Evolutionary conservation across 2,888 invertebrate species (phyloP), one percentile per base, ranked within the genome.

Genomic region (Drosophila meridiana): DNA sequence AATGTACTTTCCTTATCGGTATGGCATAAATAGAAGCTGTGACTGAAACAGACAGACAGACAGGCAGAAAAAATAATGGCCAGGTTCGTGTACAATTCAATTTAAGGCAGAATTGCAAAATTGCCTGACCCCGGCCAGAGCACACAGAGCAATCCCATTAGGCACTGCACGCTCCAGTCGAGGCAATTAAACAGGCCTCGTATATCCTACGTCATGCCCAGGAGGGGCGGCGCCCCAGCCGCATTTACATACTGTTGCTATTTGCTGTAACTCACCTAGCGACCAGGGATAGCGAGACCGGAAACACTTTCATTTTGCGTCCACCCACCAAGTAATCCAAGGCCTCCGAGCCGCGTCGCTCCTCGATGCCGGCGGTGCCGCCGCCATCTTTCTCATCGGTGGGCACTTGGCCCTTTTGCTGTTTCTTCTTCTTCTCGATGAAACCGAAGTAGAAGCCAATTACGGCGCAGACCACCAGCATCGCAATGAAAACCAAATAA

Each of bases 371-470:
- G 28, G 65, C 85, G 47, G 60, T 69, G 20, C 78, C 86, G n/a
- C 65, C 73, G 4, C 57, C 83, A 34, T 81, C 75, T 36, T 79
- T 77, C 20, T 85, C 85, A 65, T 75, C 76, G 38, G 66, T 66
- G 55, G 68, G 48, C 73, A 82, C 55, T 71, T 67, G 59, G 52
- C 42, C 63, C 48, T 71, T 71, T 58, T 73, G 34, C 38, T 78
- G 70, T 66, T 89, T 89, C 74, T 89, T 79, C 68, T 88, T 90
- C 79, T 96, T 95, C 86, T 96, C 96, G 89, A 95, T 94, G 87
- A 96, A 96, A 4, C 97, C 97, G 93, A 96, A 97, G 92, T 97
- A 97, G 69, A 97, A 93, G 8, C 98, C 98, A 60, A 98, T 96
- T 53, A 94, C 93, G 4, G 97, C 95, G 92, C 97, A 97, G 52